Evolutionary conservation across 2,888 invertebrate species (phyloP), one percentile per base, ranked within the genome.

Genomic region (Keiferia lycopersicella): DNA sequence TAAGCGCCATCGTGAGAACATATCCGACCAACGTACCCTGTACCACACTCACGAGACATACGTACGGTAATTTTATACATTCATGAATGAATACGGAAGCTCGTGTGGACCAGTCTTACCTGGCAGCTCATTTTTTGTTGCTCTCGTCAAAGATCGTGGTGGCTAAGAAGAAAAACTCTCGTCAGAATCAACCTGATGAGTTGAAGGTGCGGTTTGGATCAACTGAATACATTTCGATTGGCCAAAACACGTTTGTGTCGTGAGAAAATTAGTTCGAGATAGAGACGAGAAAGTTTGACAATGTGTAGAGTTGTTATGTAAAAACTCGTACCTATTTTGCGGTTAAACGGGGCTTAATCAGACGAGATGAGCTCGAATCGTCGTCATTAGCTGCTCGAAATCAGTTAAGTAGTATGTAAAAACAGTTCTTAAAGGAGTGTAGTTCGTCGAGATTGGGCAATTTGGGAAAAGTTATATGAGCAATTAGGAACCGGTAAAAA

Each of bases 1-100:
- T 79, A 83, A 86, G 88, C 90, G 88, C 90, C 90, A 80, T 79
- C 91, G 90, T 91, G 90, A 86, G 91, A 91, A 89, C 83, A 77
- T 71, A 73, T 71, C 72, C 71, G 68, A 78, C 76, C 81, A 79
- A 16, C 75, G 69, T 76, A 77, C 73, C 71, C 71, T 80, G 81
- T 78, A 68, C 75, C 68, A 73, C 61, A 72, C 65, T 67, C 65
- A 67, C 65, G 50, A 64, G 66, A 70, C 65, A 59, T 67, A 68
- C 64, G 65, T 62, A 67, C 69, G 68, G 65, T 64, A 67, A 30
- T 66, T 64, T 63, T 67, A 59, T 64, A 59, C 53, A 61, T 67
- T 61, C 58, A 67, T 69, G 67, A 68, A 73, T 70, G 69, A 67
- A 68, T 64, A 59, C 66, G 65, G 64, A 67, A 68, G 64, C 69